Percentiles rank a stretch among this genome's conserved stretches.
Conservation (phyloP, 2,113 vertebrate species). For the Melanotaenia duboulayi region DNA sequence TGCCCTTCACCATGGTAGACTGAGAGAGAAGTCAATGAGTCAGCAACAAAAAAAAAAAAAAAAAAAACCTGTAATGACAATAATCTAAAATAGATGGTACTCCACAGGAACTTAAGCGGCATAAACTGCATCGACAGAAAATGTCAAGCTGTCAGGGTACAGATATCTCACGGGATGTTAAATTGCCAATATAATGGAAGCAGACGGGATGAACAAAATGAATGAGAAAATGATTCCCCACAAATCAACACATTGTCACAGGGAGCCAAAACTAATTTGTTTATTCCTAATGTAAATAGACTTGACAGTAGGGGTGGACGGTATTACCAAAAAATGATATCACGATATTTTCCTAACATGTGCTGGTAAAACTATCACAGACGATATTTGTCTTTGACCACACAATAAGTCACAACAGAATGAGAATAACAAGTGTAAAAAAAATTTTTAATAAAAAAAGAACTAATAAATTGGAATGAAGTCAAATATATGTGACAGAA, state of each 20-base stretch:
- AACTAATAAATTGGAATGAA: too few species aligned
- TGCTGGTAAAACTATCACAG: too few species aligned
- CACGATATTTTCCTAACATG: too few species aligned
- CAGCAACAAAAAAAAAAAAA: constrained; percentile 55
- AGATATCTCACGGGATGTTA: constrained; percentile 54
- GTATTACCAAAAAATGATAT: too few species aligned
- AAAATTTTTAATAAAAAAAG: too few species aligned
- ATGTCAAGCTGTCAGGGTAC: constrained; percentile 56
- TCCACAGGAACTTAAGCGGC: constrained; percentile 33
- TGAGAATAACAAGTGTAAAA: too few species aligned
- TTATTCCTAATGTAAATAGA: constrained; percentile 8
- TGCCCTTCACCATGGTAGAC: too few species aligned
- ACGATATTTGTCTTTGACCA: too few species aligned
- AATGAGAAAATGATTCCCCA: constrained; percentile 56
- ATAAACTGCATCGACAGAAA: constrained; percentile 47
- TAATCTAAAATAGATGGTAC: constrained; percentile 60
- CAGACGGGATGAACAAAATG: constrained; percentile 48
- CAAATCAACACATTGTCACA: constrained; percentile 19
- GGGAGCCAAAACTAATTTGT: constrained; percentile 39
- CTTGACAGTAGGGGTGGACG: constrained; percentile 23
- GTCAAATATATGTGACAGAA: too few species aligned
- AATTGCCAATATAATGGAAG: constrained; percentile 52
- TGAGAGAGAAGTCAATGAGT: constrained; percentile 53
- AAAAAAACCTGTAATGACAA: constrained; percentile 47
- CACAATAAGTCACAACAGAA: too few species aligned